These are phyloP conservation scores for Ennomos quercinarius DNA, from an alignment of 2,888 invertebrate species.

Conservation along the genomic window DNA sequence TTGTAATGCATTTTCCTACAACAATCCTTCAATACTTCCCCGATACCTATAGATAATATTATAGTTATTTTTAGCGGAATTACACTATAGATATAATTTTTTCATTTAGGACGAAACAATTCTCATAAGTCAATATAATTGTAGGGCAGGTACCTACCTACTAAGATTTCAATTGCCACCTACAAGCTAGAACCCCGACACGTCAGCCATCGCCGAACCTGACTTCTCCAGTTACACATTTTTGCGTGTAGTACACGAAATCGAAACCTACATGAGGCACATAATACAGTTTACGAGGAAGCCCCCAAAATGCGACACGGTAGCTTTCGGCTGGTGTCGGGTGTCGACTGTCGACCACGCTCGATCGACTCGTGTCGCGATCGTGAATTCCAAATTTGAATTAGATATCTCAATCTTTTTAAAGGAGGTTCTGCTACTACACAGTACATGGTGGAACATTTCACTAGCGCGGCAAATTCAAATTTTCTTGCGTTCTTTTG, in stretches of 20 bases:
- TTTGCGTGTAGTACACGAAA: slow-evolving; percentile 77
- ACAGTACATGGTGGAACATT: too few relatives aligned
- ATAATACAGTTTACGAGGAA: slow-evolving; percentile 67
- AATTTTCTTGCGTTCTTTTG: too few relatives aligned
- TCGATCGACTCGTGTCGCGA: slow-evolving; percentile 65
- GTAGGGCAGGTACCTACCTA: too few relatives aligned
- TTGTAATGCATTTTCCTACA: too few relatives aligned
- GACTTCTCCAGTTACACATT: slow-evolving; percentile 68
- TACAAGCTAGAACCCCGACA: slow-evolving; percentile 26
- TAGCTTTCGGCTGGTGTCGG: slow-evolving; percentile 77
- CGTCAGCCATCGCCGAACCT: slow-evolving; percentile 10
- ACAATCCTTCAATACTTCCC: too few relatives aligned
- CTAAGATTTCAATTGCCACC: slow-evolving; percentile 1
- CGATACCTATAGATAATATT: too few relatives aligned
- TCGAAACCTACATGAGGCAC: slow-evolving; percentile 68
- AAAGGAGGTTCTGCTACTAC: too few relatives aligned
- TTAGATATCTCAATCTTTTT: slow-evolving; percentile 57
- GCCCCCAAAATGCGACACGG: slow-evolving; percentile 79
- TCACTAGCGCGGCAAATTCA: too few relatives aligned
- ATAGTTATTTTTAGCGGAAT: too few relatives aligned
- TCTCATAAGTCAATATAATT: too few relatives aligned
- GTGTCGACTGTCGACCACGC: slow-evolving; percentile 56
- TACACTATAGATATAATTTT: too few relatives aligned
- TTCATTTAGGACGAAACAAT: too few relatives aligned
- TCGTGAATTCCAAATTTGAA: slow-evolving; percentile 69